These are phyloP conservation scores for Amazona guildingii DNA, from an alignment of 2,113 vertebrate species.

Conservation along the genomic window DNA sequence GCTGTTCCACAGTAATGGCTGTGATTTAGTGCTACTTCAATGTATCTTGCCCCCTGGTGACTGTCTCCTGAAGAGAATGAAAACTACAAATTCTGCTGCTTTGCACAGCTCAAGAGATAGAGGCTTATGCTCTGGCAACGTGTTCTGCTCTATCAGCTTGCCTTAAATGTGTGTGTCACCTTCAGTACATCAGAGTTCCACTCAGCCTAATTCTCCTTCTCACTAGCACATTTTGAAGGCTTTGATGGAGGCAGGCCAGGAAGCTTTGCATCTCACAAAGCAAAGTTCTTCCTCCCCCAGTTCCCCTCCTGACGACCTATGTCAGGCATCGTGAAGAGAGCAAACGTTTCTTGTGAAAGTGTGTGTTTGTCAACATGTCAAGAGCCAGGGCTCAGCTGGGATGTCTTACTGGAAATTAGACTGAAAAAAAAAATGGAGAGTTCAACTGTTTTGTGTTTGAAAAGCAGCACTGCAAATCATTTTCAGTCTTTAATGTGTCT, in stretches of 20 bases:
- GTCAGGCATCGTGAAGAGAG: background rate
- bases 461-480: background rate
- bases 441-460: background rate
- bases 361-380: background rate
- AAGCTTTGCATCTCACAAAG: background rate
- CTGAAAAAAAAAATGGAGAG: background rate
- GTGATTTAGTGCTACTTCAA: conserved; percentile 22
- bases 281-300: background rate
- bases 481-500: background rate
- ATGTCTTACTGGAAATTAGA: background rate
- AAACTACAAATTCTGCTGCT: background rate
- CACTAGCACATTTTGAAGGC: background rate
- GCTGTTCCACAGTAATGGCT: background rate
- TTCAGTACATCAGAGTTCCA: background rate
- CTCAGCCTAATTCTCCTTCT: background rate
- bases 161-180: background rate
- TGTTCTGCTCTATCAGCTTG: background rate
- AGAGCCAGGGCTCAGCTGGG: background rate
- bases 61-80: background rate
- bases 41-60: background rate
- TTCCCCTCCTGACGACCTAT: background rate
- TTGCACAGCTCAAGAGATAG: background rate
- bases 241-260: background rate
- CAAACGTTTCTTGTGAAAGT: background rate
- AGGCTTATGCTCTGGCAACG: background rate